Conservation (phyloP, 1,140 invertebrate species). For the Epicauta chinensis region DNA sequence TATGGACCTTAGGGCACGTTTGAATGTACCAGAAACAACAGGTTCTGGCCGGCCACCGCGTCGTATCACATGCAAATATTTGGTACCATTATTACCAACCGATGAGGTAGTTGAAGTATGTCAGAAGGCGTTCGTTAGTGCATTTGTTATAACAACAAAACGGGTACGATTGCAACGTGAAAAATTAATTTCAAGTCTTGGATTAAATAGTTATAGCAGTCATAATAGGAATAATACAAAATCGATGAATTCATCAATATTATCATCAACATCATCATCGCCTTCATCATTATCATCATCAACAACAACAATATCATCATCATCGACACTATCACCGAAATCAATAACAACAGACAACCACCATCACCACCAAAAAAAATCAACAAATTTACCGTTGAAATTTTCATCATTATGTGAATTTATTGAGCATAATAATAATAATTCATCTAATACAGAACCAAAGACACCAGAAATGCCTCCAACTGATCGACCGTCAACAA, state of each 20-base stretch:
- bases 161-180: constrained; percentile 46
- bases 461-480: constrained; percentile 15
- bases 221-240: constrained; percentile 27
- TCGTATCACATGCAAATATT: constrained; percentile 48
- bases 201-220: constrained; percentile 40
- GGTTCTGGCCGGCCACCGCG: constrained; percentile 36
- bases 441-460: constrained; percentile 9
- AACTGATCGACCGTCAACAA: constrained; percentile 11
- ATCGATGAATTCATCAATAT: constrained; percentile 1
- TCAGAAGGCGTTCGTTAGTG: constrained; percentile 50
- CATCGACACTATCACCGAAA: constrained; percentile 10
- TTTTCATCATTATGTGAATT: constrained; percentile 7
- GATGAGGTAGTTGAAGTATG: constrained; percentile 45
- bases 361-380: constrained; percentile 5
- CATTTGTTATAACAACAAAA: constrained; percentile 50
- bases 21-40: constrained; percentile 38
- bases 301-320: constrained; percentile 17
- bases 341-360: not conserved
- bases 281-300: constrained; percentile 4
- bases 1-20: constrained; percentile 42
- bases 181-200: constrained; percentile 44
- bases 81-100: constrained; percentile 39
- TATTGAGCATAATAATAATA: constrained; percentile 2
- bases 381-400: constrained; percentile 3
- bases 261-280: constrained; percentile 7